phyloP scores from a whole-genome alignment of 2,888 invertebrate genomes.

The Drosophila prolongata region DNA sequence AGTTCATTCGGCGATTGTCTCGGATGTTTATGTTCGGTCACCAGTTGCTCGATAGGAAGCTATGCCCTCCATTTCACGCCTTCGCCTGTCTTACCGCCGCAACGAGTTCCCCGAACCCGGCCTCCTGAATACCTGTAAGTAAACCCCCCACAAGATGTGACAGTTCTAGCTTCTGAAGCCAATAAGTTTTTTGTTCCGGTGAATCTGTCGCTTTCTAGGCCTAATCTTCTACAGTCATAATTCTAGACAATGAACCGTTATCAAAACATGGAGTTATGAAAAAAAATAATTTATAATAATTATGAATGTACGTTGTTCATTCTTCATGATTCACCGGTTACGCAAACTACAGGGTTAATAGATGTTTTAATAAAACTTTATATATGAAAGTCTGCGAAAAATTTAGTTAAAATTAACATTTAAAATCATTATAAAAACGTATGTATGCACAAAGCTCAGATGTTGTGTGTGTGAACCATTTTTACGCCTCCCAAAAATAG shows the following conservation, averaged over 20 bases:
- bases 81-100: slow-evolving; percentile 49
- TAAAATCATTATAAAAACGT: background rate
- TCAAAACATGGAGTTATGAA: too few relatives aligned
- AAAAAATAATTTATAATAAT: too few relatives aligned
- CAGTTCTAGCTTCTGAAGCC: background rate
- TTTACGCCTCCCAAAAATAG: slow-evolving; percentile 8
- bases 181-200: background rate
- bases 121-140: slow-evolving; percentile 71
- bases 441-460: background rate
- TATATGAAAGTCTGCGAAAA: too few relatives aligned
- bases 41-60: slow-evolving; percentile 38
- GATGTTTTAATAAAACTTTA: too few relatives aligned
- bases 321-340: background rate
- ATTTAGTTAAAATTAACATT: too few relatives aligned
- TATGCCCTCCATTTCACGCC: slow-evolving; percentile 41
- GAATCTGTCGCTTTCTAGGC: background rate
- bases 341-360: background rate
- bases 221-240: background rate
- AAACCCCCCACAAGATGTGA: slow-evolving; percentile 5
- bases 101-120: slow-evolving; percentile 59
- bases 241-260: background rate
- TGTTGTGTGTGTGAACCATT: background rate
- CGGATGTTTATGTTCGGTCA: slow-evolving; percentile 35
- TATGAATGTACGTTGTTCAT: too few relatives aligned
- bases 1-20: slow-evolving; percentile 9